Evolutionary conservation across 1,140 invertebrate species (phyloP), one percentile per base, ranked within the genome.

Genomic region (Cydia fagiglandana): DNA sequence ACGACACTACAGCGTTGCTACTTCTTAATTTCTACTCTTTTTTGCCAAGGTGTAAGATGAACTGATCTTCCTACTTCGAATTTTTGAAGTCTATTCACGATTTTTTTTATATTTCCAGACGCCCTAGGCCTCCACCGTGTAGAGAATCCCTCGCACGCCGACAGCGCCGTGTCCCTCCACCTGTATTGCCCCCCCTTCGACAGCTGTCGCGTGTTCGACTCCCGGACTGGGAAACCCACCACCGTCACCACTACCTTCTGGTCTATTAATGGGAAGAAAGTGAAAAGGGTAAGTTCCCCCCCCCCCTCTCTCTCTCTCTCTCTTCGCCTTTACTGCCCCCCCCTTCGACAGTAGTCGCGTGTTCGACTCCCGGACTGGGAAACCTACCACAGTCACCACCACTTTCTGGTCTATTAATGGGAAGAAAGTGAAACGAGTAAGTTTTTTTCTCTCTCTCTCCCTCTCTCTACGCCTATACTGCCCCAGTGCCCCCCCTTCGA

Each of bases 171-270:
- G 0, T 98, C 97, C 9, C 93, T 99, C 15, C 99, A 99, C 87
- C 94, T 99, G 0, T 99, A 99, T 92, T 97, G 96, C 81, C 99
- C 99, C 0, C 98, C 99, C 1, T 99, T 98, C 89, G 94, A 96
- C 68, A 91, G 95, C 56, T 99, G 99, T 88, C 94, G 95, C 0
- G 95, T 98, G 3, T 99, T 99, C 90, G 98, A 99, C 86, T 95
- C 98, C 84, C 95, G 96, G 79, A 99, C 97, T 0, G 98, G 98
- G 15, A 96, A 97, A 79, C 94, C 94, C 73, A 95, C 94, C 0
- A 93, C 91, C 41, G 87, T 88, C 2, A 85, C 95, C 64, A 96
- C 98, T 9, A 99, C 98, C 0, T 99, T 99, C 92, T 99, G 97
- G 96, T 98, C 97, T 56, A 96, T 96, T 90, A 97, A 95, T 85